Evolutionary conservation across 2,113 vertebrate genomes (phyloP).

Genomic region (Phaethornis superciliosus): DNA sequence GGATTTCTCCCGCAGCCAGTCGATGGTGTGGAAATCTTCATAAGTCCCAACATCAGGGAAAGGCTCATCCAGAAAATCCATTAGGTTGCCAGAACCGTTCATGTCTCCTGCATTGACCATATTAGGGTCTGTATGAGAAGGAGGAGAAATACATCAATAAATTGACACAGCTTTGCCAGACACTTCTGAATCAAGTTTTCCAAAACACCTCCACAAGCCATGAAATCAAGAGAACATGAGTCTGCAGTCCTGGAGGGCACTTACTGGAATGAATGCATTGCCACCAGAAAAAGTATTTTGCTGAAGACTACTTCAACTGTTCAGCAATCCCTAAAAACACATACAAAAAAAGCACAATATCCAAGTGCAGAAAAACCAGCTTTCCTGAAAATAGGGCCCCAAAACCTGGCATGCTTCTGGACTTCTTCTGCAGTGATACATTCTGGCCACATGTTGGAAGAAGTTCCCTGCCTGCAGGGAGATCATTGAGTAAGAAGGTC

Average conservation of each 20-base stretch:
- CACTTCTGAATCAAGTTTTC: neutral
- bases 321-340: neutral
- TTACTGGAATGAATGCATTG: neutral
- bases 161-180: neutral
- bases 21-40: conserved; percentile 97
- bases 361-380: neutral
- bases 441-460: neutral
- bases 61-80: conserved; percentile 97
- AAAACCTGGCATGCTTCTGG: neutral
- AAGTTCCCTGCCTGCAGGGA: neutral
- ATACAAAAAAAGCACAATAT: neutral
- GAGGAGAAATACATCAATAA: neutral
- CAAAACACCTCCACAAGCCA: neutral
- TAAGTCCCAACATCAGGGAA: conserved; percentile 95
- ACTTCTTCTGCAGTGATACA: neutral
- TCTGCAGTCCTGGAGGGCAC: neutral
- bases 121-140: conserved; percentile 72
- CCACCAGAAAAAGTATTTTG: neutral
- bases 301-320: neutral
- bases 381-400: neutral
- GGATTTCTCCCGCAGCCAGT: conserved; percentile 97
- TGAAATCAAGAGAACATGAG: neutral
- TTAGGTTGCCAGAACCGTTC: conserved; percentile 91
- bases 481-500: neutral
- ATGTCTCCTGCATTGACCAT: conserved; percentile 88